phyloP scores from a whole-genome alignment of 2,888 invertebrate species.

The Eudemis profundana region DNA sequence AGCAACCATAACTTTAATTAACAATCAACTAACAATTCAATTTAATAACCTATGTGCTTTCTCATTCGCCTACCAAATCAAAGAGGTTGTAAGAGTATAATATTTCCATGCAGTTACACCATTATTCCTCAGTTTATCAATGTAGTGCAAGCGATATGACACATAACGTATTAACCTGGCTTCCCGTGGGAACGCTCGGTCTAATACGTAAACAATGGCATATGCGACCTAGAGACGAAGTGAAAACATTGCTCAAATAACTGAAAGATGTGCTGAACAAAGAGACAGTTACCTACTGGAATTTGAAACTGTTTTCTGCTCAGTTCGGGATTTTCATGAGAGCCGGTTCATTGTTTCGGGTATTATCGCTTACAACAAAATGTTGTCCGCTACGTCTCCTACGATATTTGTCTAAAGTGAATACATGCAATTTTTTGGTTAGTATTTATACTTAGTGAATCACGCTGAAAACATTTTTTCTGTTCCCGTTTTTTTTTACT shows the following conservation, averaged over 20 bases:
- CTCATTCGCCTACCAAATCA: background rate
- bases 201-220: conserved; percentile 23
- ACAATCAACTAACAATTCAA: background rate
- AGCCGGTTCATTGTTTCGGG: background rate
- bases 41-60: background rate
- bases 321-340: background rate
- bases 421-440: no score
- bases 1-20: background rate
- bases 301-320: conserved; percentile 4
- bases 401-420: no score
- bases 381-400: no score
- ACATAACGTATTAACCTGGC: background rate
- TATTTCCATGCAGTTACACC: no score
- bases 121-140: background rate
- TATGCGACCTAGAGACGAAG: conserved; percentile 4
- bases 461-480: no score
- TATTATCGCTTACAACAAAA: background rate
- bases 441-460: no score
- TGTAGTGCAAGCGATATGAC: conserved; percentile 4
- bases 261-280: conserved; percentile 8
- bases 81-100: no score
- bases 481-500: no score
- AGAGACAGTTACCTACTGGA: background rate
- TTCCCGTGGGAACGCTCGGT: conserved; percentile 17
- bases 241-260: conserved; percentile 14